Evolutionary conservation across 2,797 vertebrate genomes (phyloP).

Genomic region (Catharus ustulatus): DNA sequence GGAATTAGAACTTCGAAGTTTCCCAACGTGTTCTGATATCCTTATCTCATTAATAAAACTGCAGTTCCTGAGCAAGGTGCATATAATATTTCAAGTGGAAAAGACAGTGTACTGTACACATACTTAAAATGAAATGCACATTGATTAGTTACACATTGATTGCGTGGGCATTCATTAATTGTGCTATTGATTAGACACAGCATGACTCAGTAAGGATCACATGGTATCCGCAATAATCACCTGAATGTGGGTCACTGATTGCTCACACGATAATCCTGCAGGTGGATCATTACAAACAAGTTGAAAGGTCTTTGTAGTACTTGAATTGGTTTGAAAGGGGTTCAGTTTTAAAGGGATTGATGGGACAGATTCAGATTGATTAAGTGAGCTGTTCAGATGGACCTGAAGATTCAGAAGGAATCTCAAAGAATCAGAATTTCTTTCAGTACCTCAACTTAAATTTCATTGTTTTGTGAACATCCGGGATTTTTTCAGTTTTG

Average conservation of each 20-base stretch:
- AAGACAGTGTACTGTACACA: not conserved
- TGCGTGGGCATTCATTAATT: not conserved
- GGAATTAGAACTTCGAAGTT: not conserved
- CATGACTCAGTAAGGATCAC: not conserved
- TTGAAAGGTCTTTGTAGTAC: not conserved
- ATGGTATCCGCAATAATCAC: rapidly evolving
- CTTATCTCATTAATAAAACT: not conserved
- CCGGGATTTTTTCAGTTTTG: rapidly evolving
- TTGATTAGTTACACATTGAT: not conserved
- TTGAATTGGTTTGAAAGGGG: not conserved
- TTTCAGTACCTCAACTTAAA: not conserved
- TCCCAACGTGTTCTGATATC: not conserved
- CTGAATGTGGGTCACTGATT: not conserved
- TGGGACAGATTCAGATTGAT: not conserved
- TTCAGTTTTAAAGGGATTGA: not conserved
- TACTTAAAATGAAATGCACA: not conserved
- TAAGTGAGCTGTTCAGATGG: not conserved
- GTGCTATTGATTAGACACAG: not conserved
- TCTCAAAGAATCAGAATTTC: not conserved
- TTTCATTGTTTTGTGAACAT: not conserved
- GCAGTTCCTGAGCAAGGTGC: not conserved
- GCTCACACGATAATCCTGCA: not conserved
- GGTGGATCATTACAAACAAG: not conserved
- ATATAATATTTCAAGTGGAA: not conserved
- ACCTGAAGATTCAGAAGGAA: not conserved